Conservation (phyloP, 1,140 invertebrate genomes). For the Brachionus plicatilis region DNA sequence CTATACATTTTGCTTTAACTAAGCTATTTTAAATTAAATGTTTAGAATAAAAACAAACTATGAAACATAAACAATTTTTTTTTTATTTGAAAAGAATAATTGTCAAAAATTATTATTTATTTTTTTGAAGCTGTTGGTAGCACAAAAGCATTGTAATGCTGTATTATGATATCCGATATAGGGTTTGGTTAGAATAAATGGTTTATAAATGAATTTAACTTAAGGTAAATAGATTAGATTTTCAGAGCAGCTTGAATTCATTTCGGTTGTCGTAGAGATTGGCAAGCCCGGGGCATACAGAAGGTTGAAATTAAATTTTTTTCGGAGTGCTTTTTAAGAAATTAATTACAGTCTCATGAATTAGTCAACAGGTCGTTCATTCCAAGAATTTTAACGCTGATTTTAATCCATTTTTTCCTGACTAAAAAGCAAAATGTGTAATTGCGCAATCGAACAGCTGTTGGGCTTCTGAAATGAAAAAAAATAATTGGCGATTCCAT, state of each 20-base stretch:
- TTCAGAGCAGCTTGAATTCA: neutral
- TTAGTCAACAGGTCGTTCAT: neutral
- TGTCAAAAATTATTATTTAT: neutral
- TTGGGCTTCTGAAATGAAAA: neutral
- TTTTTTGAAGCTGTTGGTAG: neutral
- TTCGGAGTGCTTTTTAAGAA: neutral
- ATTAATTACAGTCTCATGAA: neutral
- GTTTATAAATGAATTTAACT: neutral
- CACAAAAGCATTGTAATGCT: neutral
- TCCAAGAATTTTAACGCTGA: neutral
- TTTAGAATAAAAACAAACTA: neutral
- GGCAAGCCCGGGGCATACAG: neutral
- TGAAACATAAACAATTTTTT: neutral
- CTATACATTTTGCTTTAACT: neutral
- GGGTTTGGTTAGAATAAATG: neutral
- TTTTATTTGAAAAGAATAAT: neutral
- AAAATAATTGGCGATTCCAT: neutral
- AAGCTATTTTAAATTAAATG: neutral
- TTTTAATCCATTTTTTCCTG: neutral
- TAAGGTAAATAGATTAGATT: neutral
- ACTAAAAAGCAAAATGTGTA: neutral
- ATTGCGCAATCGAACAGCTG: neutral
- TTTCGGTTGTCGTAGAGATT: neutral
- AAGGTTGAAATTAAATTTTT: neutral
- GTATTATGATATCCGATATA: neutral